Evolutionary conservation across 1,140 invertebrate species (phyloP).

Genomic region (Theocolax elegans): DNA sequence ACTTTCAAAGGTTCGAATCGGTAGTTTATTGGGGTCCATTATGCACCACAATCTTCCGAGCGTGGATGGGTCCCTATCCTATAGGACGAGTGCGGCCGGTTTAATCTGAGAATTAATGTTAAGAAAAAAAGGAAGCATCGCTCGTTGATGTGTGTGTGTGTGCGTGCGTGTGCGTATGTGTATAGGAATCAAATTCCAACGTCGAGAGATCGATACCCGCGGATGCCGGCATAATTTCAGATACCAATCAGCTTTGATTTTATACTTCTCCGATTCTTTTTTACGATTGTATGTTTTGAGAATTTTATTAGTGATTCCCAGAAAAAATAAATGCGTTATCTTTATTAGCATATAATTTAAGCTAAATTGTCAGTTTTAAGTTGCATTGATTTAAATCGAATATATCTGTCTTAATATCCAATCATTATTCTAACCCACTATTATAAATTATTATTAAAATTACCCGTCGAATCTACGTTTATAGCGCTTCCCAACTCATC

Average conservation of each 20-base stretch:
- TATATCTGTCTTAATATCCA: no score
- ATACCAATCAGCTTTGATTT: conserved; percentile 38
- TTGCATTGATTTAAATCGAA: no score
- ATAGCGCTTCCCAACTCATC: no score
- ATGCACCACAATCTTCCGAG: conserved; percentile 40
- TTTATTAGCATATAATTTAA: conserved; percentile 28
- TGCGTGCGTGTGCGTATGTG: background rate
- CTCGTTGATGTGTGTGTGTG: background rate
- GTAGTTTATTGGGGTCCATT: conserved; percentile 59
- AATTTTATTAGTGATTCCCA: conserved; percentile 36
- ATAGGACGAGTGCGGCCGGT: conserved; percentile 23
- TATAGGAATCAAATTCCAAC: conserved; percentile 39
- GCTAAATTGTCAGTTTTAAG: background rate
- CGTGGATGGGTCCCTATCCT: conserved; percentile 14
- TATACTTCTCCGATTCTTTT: conserved; percentile 16
- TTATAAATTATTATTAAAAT: no score
- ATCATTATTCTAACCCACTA: no score
- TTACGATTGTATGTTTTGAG: conserved; percentile 24
- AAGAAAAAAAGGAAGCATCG: conserved; percentile 8
- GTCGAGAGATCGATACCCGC: conserved; percentile 35
- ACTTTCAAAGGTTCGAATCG: no score
- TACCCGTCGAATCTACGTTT: no score
- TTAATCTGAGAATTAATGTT: conserved; percentile 34
- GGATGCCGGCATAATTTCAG: conserved; percentile 37
- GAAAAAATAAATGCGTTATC: conserved; percentile 13